A percentile compares a stretch with the other conserved stretches of the same genome.
These are phyloP conservation scores for Heliconius hewitsoni DNA, from an alignment of 1,140 invertebrate genomes.

Conservation along the genomic window DNA sequence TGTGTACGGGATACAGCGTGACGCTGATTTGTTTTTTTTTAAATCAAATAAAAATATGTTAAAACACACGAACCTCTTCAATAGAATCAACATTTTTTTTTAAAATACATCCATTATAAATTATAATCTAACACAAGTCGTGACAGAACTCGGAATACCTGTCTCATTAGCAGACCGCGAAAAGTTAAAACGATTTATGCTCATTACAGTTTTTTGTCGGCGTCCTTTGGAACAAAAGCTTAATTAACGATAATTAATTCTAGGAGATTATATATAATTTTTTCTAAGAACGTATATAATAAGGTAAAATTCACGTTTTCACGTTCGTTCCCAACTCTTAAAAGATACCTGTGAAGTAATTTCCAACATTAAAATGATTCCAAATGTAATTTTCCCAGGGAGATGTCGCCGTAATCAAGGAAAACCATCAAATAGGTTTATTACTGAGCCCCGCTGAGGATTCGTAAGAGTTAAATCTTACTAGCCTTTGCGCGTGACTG, in stretches of 20 bases:
- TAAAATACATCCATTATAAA: too few species aligned
- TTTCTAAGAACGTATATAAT: neutral
- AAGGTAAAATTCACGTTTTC: neutral
- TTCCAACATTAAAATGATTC: slow-evolving; percentile 19
- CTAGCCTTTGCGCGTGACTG: neutral
- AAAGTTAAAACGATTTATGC: slow-evolving; percentile 14
- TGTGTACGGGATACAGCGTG: too few species aligned
- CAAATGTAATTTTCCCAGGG: slow-evolving; percentile 13
- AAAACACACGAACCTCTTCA: too few species aligned
- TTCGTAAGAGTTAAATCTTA: slow-evolving; percentile 14
- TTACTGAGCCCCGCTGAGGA: slow-evolving; percentile 6
- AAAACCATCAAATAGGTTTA: slow-evolving; percentile 29
- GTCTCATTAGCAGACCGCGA: slow-evolving; percentile 9
- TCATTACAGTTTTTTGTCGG: slow-evolving; percentile 26
- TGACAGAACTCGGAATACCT: neutral
- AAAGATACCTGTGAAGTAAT: slow-evolving; percentile 17
- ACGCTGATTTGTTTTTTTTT: too few species aligned
- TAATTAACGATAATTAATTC: neutral
- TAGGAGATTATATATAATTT: too few species aligned
- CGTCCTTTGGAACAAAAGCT: slow-evolving; percentile 9
- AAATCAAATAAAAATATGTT: too few species aligned
- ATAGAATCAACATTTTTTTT: too few species aligned
- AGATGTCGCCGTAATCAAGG: slow-evolving; percentile 25
- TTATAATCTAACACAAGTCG: neutral
- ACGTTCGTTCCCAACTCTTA: slow-evolving; percentile 7